Conservation (phyloP, 2,888 invertebrate genomes). For the Thymelicus sylvestris region DNA sequence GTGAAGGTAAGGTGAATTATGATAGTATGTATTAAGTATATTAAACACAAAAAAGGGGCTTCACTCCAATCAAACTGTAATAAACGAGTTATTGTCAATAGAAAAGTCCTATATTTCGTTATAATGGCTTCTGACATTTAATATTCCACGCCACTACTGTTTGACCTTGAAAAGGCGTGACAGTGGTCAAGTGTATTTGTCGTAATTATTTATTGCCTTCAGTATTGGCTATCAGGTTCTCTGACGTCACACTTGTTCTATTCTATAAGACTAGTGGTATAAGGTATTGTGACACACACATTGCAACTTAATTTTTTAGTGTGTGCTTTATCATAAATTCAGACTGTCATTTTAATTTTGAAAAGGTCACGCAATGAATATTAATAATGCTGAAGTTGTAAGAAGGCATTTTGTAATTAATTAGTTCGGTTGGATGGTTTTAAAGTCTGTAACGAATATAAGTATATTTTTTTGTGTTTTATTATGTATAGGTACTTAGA, state of each 20-base stretch:
- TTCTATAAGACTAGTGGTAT: slow-evolving; percentile 5
- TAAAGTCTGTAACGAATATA: no score
- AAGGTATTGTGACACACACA: slow-evolving; percentile 13
- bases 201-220: slow-evolving; percentile 25
- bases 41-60: no score
- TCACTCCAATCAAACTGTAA: no score
- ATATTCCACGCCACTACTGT: not conserved
- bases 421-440: no score
- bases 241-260: slow-evolving; percentile 7
- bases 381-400: no score
- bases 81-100: not conserved
- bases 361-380: no score
- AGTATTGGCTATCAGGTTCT: slow-evolving; percentile 12
- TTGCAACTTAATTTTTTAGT: not conserved
- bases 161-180: slow-evolving; percentile 18
- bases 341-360: no score
- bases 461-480: no score
- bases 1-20: no score
- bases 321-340: not conserved
- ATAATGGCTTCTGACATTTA: not conserved
- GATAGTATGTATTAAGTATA: no score
- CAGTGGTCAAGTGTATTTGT: slow-evolving; percentile 19
- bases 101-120: not conserved
- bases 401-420: no score
- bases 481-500: no score